These are phyloP conservation scores for Nysson spinosus DNA, from an alignment of 2,888 invertebrate species.

Conservation along the genomic window DNA sequence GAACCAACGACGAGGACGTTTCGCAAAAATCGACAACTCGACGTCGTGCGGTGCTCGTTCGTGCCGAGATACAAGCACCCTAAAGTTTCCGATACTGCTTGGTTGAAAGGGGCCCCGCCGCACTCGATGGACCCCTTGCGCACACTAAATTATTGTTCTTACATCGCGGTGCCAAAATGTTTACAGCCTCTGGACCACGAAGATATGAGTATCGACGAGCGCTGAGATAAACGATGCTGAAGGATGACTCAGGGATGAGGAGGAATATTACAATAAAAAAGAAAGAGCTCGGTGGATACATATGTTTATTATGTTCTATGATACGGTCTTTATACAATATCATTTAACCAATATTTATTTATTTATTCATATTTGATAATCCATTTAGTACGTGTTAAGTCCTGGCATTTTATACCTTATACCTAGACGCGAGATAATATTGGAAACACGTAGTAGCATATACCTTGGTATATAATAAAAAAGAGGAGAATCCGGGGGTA, in stretches of 20 bases:
- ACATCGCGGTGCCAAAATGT: slow-evolving; percentile 71
- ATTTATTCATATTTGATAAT: no score
- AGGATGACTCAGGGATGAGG: no score
- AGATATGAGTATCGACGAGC: slow-evolving; percentile 28
- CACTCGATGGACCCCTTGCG: slow-evolving; percentile 48
- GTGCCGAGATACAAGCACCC: slow-evolving; percentile 50
- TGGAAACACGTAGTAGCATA: no score
- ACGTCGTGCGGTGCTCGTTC: slow-evolving; percentile 58
- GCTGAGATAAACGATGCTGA: slow-evolving; percentile 15
- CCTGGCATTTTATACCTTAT: no score
- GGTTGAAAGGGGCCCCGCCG: slow-evolving; percentile 46
- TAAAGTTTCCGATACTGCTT: slow-evolving; percentile 29
- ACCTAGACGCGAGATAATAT: no score
- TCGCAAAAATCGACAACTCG: slow-evolving; percentile 62
- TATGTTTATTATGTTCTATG: no score
- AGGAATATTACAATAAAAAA: no score
- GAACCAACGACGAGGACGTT: slow-evolving; percentile 41
- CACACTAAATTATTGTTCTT: slow-evolving; percentile 69
- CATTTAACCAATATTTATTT: no score
- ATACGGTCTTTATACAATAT: no score
- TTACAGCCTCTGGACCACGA: slow-evolving; percentile 60
- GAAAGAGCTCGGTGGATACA: no score
- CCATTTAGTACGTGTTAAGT: no score
- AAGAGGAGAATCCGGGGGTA: background rate
- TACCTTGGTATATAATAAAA: background rate